phyloP scores from a whole-genome alignment of 1,140 invertebrate genomes.

The Diuraphis noxia region DNA sequence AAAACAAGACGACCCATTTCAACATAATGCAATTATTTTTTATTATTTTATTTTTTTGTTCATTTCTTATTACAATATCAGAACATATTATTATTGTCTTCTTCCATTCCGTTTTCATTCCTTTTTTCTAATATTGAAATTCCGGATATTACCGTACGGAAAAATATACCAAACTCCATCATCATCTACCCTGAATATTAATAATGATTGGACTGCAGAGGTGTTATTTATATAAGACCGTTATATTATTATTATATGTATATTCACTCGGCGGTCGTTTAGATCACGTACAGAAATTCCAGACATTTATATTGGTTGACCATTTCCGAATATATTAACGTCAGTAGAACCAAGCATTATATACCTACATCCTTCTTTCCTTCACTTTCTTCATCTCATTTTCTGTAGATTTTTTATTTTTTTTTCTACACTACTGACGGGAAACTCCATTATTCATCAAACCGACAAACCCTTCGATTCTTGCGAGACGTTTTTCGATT shows the following conservation, averaged over 20 bases:
- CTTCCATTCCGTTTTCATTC: background rate
- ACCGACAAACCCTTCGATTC: slow-evolving; percentile 18
- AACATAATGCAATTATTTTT: background rate
- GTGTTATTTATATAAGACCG: background rate
- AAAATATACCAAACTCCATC: background rate
- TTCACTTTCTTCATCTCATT: slow-evolving; percentile 15
- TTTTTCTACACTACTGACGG: background rate
- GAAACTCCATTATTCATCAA: slow-evolving; percentile 37
- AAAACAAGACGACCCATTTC: background rate
- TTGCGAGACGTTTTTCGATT: slow-evolving; percentile 10
- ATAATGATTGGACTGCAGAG: background rate
- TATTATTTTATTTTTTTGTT: background rate
- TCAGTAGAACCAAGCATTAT: background rate
- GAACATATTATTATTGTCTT: background rate
- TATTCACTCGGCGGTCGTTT: background rate
- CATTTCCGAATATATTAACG: slow-evolving; percentile 45
- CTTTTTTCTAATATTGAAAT: background rate
- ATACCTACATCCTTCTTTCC: slow-evolving; percentile 1
- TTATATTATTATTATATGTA: background rate
- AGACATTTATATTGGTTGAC: slow-evolving; percentile 41
- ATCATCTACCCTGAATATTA: background rate
- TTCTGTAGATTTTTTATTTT: background rate
- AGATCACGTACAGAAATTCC: slow-evolving; percentile 10
- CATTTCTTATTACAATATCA: background rate
- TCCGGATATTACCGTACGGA: background rate